Evolutionary conservation across 2,888 invertebrate species (phyloP).

Genomic region (Spodoptera picta): DNA sequence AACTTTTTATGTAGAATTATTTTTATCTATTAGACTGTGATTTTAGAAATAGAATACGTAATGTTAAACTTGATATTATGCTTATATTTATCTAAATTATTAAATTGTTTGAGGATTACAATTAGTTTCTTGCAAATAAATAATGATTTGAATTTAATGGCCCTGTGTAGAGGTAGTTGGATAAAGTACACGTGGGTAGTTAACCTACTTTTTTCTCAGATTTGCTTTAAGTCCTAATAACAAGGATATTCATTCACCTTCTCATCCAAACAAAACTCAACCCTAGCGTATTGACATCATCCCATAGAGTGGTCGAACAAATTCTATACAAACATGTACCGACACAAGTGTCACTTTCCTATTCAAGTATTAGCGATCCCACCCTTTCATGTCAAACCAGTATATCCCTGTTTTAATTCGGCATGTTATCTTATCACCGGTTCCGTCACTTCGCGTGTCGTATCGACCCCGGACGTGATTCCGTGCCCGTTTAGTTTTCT

Average conservation of each 20-base stretch:
- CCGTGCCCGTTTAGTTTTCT: constrained; percentile 48
- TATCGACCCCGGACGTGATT: constrained; percentile 43
- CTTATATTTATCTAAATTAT: neutral
- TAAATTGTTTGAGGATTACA: neutral
- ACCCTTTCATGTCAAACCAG: constrained; percentile 49
- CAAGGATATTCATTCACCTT: too few species aligned
- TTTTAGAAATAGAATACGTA: constrained; percentile 19
- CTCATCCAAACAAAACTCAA: too few species aligned
- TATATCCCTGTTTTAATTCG: constrained; percentile 52
- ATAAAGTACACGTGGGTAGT: too few species aligned
- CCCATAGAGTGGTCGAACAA: too few species aligned
- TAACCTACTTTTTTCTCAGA: too few species aligned
- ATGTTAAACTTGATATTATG: neutral
- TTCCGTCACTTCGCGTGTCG: constrained; percentile 57
- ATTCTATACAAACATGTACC: too few species aligned
- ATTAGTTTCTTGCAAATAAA: neutral
- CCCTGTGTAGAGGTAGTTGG: too few species aligned
- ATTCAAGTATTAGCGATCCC: constrained; percentile 2
- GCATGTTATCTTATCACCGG: constrained; percentile 52
- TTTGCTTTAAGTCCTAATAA: too few species aligned
- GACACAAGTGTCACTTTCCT: neutral
- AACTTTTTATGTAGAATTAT: too few species aligned
- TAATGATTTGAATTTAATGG: neutral
- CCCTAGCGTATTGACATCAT: too few species aligned
- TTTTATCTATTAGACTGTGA: constrained; percentile 24